These are phyloP conservation scores for Eutrigla gurnardus DNA, from an alignment of 2,797 vertebrate species.

Conservation along the genomic window DNA sequence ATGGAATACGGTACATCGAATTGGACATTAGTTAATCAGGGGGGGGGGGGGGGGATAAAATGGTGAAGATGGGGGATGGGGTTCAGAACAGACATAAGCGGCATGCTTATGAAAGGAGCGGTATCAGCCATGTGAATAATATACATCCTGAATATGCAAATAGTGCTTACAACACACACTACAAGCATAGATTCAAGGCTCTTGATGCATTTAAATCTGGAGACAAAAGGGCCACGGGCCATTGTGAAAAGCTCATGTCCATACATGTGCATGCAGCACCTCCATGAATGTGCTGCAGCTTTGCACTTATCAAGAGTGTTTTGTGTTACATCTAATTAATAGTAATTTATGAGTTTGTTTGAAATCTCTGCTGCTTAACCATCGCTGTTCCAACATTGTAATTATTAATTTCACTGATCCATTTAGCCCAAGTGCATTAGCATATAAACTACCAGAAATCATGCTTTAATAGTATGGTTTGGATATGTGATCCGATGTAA, in stretches of 20 bases:
- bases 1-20: conserved; percentile 81
- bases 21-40: conserved; percentile 85
- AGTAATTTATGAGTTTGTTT: conserved; percentile 76
- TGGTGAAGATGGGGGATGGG: conserved; percentile 76
- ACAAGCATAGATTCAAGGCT: conserved; percentile 74
- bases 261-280: conserved; percentile 56
- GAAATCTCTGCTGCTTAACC: conserved; percentile 65
- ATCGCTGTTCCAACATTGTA: conserved; percentile 58
- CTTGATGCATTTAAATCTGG: conserved; percentile 71
- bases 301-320: conserved; percentile 65
- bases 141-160: conserved; percentile 87
- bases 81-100: conserved; percentile 77
- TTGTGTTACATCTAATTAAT: conserved; percentile 66
- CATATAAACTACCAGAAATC: conserved; percentile 63
- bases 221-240: conserved; percentile 75
- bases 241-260: conserved; percentile 61
- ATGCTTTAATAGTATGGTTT: conserved; percentile 58
- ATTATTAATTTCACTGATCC: conserved; percentile 73
- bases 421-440: conserved; percentile 62
- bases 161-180: conserved; percentile 75
- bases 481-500: conserved; percentile 55
- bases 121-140: conserved; percentile 85
- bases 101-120: conserved; percentile 77
- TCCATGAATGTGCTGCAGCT: conserved; percentile 60
- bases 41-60: conserved; percentile 45